A percentile compares a stretch with the other conserved stretches of the same genome.
Conservation (phyloP, 2,113 vertebrate species). For the Anolis sagrei region DNA sequence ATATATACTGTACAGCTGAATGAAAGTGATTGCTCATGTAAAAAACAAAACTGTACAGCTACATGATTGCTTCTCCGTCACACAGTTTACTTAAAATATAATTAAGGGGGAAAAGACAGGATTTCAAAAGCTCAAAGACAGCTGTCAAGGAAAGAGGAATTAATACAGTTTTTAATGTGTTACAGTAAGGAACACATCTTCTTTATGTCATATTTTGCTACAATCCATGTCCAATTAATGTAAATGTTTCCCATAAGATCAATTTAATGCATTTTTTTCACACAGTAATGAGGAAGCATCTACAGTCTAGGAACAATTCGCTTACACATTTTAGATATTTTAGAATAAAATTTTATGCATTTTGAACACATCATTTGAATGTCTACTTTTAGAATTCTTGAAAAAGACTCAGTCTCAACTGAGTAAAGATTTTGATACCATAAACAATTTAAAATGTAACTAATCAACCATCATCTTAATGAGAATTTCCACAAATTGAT, state of each 20-base stretch:
- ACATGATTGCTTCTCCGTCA: neutral
- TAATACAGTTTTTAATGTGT: neutral
- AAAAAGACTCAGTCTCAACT: neutral
- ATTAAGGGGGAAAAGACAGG: neutral
- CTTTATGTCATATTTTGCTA: neutral
- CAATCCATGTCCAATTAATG: neutral
- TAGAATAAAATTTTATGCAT: neutral
- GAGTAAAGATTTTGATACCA: neutral
- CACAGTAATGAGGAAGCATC: neutral
- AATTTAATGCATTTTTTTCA: neutral
- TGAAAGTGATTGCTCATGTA: neutral
- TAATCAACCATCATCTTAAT: neutral
- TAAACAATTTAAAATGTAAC: neutral
- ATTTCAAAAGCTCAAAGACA: neutral
- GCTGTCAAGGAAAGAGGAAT: neutral
- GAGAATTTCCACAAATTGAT: neutral
- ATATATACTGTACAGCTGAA: neutral
- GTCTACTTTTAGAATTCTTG: neutral
- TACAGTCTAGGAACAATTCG: neutral
- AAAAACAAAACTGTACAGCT: neutral
- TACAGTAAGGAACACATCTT: neutral
- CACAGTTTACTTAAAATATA: neutral
- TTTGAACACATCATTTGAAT: neutral
- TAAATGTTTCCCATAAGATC: neutral
- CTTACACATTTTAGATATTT: neutral